Conservation (phyloP, 2,113 vertebrate genomes). For the Alexandromys fortis region DNA sequence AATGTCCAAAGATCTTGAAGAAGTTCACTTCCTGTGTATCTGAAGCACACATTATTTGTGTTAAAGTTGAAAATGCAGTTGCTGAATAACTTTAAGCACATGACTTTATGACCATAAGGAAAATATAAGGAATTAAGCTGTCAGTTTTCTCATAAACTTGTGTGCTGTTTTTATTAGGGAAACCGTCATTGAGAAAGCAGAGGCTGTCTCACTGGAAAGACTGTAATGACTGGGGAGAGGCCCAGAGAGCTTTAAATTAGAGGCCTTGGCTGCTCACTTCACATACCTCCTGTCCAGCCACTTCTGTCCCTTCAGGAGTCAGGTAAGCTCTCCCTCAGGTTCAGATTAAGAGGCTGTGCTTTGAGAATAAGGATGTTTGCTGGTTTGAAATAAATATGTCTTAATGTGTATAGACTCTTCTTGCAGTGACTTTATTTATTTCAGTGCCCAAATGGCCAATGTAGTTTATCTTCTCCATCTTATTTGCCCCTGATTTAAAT, state of each 20-base stretch:
- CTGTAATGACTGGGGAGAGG: conserved; percentile 73
- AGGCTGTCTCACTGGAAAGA: conserved; percentile 68
- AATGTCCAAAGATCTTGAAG: background rate
- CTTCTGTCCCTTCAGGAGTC: conserved; percentile 7
- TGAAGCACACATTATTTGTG: background rate
- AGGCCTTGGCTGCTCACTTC: background rate
- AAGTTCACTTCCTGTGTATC: background rate
- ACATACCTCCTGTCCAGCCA: background rate
- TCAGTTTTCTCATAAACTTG: conserved; percentile 20
- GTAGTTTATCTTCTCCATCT: background rate
- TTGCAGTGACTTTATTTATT: conserved; percentile 20
- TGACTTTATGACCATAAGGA: background rate
- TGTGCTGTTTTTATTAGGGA: conserved; percentile 62
- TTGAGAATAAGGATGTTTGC: background rate
- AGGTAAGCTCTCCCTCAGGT: conserved; percentile 64
- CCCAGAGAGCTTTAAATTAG: conserved; percentile 66
- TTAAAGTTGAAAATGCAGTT: background rate
- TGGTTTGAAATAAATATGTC: conserved; percentile 13
- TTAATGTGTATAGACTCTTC: background rate
- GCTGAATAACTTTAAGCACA: background rate
- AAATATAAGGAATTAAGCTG: background rate
- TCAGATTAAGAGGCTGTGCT: background rate
- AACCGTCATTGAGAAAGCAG: conserved; percentile 68
- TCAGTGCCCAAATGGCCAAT: background rate
- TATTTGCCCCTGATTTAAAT: conserved; percentile 30